phyloP scores from a whole-genome alignment of 64 coral and sea anemone genomes.

The Orbicella faveolata region DNA sequence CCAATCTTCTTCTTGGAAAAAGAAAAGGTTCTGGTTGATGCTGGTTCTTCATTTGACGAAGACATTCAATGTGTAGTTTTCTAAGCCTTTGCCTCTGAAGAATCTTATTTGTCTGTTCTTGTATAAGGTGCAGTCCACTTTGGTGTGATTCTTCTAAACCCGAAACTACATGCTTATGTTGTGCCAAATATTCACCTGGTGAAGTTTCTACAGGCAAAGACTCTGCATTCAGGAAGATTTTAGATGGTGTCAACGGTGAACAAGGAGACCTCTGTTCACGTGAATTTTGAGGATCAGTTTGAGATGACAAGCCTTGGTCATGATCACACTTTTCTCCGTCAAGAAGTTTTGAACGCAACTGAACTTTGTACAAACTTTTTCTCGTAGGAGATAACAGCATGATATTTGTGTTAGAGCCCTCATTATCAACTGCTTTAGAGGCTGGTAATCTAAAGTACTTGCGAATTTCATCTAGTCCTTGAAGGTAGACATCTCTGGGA shows the following conservation, averaged over 20 bases:
- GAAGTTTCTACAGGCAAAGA: background rate
- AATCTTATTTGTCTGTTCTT: conserved; percentile 53
- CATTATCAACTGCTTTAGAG: background rate
- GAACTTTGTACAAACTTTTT: background rate
- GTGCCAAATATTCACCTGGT: background rate
- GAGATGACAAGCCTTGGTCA: background rate
- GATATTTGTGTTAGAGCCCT: background rate
- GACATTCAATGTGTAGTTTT: conserved; percentile 74
- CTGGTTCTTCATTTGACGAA: conserved; percentile 20
- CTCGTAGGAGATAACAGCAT: conserved; percentile 39
- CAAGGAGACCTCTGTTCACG: background rate
- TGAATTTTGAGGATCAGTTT: background rate
- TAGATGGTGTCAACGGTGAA: too few species aligned
- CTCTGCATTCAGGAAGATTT: background rate
- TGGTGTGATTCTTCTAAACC: conserved; percentile 61
- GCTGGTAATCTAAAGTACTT: conserved; percentile 56
- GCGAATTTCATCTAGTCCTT: conserved; percentile 35
- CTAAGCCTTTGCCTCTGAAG: conserved; percentile 58
- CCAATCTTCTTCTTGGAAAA: conserved; percentile 51
- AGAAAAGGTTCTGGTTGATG: conserved; percentile 6
- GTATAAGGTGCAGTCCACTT: conserved; percentile 53
- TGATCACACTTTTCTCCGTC: background rate
- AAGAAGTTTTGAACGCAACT: background rate
- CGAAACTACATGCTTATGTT: conserved; percentile 36
- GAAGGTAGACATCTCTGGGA: conserved; percentile 63